Percentiles rank a stretch among this genome's conserved stretches.
Evolutionary conservation across 1,140 invertebrate species (phyloP).

Genomic region (Sarcophaga bullata): DNA sequence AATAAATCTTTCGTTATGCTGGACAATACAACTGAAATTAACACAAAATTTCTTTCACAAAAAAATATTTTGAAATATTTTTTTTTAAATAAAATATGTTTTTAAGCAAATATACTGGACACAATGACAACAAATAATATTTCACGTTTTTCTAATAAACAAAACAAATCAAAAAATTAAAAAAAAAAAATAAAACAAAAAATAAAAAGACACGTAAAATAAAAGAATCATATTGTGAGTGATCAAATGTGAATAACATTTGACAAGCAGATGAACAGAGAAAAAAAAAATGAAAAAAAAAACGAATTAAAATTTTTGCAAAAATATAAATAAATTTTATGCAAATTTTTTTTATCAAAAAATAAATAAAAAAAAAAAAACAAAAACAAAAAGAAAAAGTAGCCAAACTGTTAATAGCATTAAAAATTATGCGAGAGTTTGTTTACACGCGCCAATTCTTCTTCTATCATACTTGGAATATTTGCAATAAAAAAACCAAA

Average conservation of each 20-base stretch:
- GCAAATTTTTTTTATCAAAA: not conserved
- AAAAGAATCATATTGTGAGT: not conserved
- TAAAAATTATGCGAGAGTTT: too few species aligned
- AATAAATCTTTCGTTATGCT: not conserved
- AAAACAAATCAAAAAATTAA: not conserved
- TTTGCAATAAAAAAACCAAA: too few species aligned
- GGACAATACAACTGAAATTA: not conserved
- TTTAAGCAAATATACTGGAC: not conserved
- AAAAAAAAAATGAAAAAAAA: not conserved
- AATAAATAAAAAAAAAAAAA: too few species aligned
- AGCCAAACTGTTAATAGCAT: not conserved
- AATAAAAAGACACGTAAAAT: too few species aligned
- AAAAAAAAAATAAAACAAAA: not conserved
- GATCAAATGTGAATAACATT: conserved; percentile 18
- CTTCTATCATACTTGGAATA: too few species aligned
- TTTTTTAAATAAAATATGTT: not conserved
- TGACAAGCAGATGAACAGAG: not conserved
- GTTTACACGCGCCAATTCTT: too few species aligned
- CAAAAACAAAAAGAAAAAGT: not conserved
- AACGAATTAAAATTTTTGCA: not conserved
- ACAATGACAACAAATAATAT: not conserved
- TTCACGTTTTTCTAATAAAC: conserved; percentile 17
- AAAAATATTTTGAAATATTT: conserved; percentile 3
- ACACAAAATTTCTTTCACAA: not conserved
- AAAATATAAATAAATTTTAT: not conserved